Evolutionary conservation across 2,797 vertebrate genomes (phyloP).

Genomic region (Discoglossus pictus): DNA sequence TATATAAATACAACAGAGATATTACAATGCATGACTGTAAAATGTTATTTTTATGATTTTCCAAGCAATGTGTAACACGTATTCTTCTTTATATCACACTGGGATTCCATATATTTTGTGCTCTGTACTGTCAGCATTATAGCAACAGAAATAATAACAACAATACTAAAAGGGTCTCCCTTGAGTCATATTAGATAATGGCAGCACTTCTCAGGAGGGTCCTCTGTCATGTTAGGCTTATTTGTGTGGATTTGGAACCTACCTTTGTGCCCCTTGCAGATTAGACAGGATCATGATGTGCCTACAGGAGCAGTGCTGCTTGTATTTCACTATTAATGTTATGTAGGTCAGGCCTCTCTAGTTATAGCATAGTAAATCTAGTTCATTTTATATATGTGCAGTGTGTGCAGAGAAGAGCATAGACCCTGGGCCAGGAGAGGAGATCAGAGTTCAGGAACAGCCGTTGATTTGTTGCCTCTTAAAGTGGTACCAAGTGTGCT

Average conservation of each 20-base stretch:
- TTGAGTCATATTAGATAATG: background rate
- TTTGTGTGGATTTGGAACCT: no score
- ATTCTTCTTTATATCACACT: no score
- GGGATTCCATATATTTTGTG: no score
- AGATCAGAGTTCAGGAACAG: slow-evolving; percentile 6
- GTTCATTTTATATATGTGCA: slow-evolving; percentile 43
- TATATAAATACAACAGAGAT: no score
- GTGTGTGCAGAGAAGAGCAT: slow-evolving; percentile 21
- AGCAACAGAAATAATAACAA: no score
- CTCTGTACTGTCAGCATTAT: no score
- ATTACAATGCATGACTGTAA: no score
- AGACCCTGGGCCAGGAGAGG: background rate
- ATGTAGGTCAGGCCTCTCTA: slow-evolving; percentile 49
- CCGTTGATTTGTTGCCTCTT: background rate
- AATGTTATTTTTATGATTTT: no score
- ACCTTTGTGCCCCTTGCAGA: slow-evolving; percentile 11
- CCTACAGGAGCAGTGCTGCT: slow-evolving; percentile 13
- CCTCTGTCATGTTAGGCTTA: background rate
- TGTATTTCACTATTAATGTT: slow-evolving; percentile 48
- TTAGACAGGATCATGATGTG: background rate
- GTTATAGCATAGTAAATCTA: slow-evolving; percentile 55
- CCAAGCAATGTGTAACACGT: no score
- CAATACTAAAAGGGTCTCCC: background rate
- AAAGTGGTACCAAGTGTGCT: no score
- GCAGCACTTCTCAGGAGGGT: slow-evolving; percentile 11